These are phyloP conservation scores for Epinotia nisella DNA, from an alignment of 2,888 invertebrate genomes.

Conservation along the genomic window DNA sequence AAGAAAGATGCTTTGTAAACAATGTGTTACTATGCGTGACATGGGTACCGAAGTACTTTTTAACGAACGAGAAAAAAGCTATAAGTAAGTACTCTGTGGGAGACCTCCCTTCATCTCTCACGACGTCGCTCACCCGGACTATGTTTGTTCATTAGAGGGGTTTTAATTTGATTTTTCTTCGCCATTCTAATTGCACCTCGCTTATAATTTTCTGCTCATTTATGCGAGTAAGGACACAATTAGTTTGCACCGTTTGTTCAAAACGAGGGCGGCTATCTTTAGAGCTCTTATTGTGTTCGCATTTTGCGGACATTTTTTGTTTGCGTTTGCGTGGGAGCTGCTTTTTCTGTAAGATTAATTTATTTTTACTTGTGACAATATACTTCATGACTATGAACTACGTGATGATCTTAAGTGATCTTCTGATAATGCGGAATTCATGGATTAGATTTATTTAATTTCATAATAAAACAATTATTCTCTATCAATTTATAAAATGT, in stretches of 20 bases:
- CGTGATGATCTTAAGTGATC: no score
- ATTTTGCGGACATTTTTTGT: slow-evolving; percentile 30
- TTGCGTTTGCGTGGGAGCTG: slow-evolving; percentile 11
- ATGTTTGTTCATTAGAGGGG: slow-evolving; percentile 79
- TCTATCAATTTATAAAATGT: no score
- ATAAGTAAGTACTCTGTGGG: neutral
- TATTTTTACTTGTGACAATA: neutral
- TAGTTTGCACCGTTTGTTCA: slow-evolving; percentile 60
- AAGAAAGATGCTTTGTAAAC: no score
- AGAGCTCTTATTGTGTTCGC: slow-evolving; percentile 27
- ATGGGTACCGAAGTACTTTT: neutral
- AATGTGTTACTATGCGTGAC: no score
- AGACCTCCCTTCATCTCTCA: slow-evolving; percentile 5
- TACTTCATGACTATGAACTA: neutral
- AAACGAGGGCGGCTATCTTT: slow-evolving; percentile 35
- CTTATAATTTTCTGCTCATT: slow-evolving; percentile 75
- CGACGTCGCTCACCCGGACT: slow-evolving; percentile 58
- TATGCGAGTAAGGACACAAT: slow-evolving; percentile 63
- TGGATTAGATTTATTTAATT: no score
- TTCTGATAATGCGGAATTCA: no score
- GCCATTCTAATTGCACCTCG: slow-evolving; percentile 76
- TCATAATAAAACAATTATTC: no score
- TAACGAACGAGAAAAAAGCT: neutral
- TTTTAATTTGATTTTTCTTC: slow-evolving; percentile 82
- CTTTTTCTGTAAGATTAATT: neutral